A percentile compares a stretch with the other conserved stretches of the same genome.
phyloP scores from a whole-genome alignment of 2,113 vertebrate species.

The Lepus americanus region DNA sequence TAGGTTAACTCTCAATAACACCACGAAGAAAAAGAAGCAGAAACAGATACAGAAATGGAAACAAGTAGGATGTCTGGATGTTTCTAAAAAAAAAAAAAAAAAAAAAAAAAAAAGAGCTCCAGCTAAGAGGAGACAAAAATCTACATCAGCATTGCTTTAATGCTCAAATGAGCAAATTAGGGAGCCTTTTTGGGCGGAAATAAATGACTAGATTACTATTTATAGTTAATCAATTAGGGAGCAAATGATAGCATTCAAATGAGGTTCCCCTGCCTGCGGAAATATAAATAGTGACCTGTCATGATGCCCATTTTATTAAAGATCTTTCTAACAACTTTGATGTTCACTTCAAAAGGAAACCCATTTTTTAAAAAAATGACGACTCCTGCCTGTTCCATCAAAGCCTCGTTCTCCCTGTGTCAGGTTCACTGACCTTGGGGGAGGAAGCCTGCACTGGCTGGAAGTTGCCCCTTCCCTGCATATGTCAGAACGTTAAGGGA shows the following conservation, averaged over 20 bases:
- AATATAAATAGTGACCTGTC: not conserved
- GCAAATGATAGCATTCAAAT: conserved; percentile 38
- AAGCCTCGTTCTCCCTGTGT: not conserved
- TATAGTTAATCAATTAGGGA: conserved; percentile 29
- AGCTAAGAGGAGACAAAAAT: conserved; percentile 7
- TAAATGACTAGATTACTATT: conserved; percentile 39
- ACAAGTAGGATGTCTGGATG: not conserved
- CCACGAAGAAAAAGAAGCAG: not conserved
- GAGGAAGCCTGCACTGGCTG: not conserved
- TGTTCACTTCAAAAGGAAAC: conserved; percentile 47
- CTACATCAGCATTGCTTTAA: not conserved
- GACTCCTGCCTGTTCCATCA: not conserved
- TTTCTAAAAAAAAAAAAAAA: not conserved
- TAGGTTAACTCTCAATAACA: not conserved
- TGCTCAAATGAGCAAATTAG: conserved; percentile 28
- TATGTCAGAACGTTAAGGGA: not conserved
- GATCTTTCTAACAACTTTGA: conserved; percentile 51
- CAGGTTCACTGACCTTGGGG: not conserved
- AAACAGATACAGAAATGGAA: conserved; percentile 16
- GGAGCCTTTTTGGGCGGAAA: conserved; percentile 23
- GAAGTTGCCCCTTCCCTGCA: not conserved
- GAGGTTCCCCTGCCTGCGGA: not conserved
- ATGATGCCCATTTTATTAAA: not conserved
- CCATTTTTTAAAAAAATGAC: conserved; percentile 7
- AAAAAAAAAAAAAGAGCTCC: not conserved